Base-by-base conservation (phyloP, 1,140 invertebrate genomes). In the Lethrus apterus region DNA sequence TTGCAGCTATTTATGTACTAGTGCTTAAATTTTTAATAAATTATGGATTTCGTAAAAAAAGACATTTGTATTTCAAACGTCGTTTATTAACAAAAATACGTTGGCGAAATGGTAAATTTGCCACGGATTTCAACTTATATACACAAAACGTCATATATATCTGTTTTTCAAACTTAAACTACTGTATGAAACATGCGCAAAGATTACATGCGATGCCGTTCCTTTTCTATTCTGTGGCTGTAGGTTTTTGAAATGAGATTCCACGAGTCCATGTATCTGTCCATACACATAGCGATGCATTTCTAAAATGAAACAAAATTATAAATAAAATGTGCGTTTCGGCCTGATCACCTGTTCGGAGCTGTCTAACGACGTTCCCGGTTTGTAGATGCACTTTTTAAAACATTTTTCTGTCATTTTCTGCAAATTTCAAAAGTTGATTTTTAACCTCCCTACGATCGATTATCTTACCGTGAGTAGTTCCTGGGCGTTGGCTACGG, bases 381-480 rank as follows among this genome's bases (percentile, higher is more conserved):
- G 93, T 66, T 91, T 94, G 35, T 68, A 66, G 51, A 98, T 83
- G 68, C 93, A 97, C 64, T 95, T 95, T 65, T 88, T 89, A 63
- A 95, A 97, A 71, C 94, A 98, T 71, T 97, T 97, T 64, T 95
- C 89, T 24, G 91, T 90, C 78, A 97, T 93, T 84, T 95, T 95
- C 76, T 91, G 67, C 38, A 82, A 78, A 26, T 44, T 10, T 35
- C 9, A 2, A 14, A 11, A 32, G 21, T 20, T 30, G 29, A 48
- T 13, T 30, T 13, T 13, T 13, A 38, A 21, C 20, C 4, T 19
- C n/a, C n/a, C n/a, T 15, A 26, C 11, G 15, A 26, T 4, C 8
- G 7, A 17, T 29, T 42, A 42, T 17, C 21, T 7, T 13, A 90
- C 87, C 67, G 85, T 83, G 31, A 97, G 72, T 53, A 97, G 70